phyloP scores from a whole-genome alignment of 2,888 invertebrate genomes.

The Argyra leucocephala region DNA sequence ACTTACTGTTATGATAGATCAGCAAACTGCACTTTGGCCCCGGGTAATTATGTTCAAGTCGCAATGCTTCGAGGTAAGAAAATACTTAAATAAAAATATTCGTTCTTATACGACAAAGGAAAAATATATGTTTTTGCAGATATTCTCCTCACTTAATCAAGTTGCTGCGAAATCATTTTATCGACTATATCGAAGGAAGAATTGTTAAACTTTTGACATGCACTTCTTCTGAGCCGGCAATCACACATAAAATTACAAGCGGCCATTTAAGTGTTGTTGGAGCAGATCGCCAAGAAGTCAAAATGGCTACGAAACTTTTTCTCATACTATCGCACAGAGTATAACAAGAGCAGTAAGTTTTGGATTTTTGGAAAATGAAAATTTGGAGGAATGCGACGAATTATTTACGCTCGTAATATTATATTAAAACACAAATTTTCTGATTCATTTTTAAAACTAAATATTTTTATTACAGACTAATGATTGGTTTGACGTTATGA shows the following conservation, averaged over 20 bases:
- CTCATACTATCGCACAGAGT: not conserved
- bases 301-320: constrained; percentile 5
- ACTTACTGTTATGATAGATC: too few relatives aligned
- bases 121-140: constrained; percentile 21
- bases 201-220: not conserved
- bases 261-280: not conserved
- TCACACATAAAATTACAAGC: constrained; percentile 2
- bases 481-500: constrained; percentile 23
- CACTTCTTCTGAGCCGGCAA: not conserved
- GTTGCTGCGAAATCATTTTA: constrained; percentile 18
- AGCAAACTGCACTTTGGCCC: too few relatives aligned
- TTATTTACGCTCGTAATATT: constrained; percentile 11
- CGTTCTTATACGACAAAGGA: constrained; percentile 15
- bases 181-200: constrained; percentile 13
- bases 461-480: constrained; percentile 20
- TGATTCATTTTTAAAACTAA: not conserved
- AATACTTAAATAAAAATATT: not conserved
- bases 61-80: not conserved
- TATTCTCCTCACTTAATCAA: constrained; percentile 21
- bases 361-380: not conserved
- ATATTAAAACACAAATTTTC: not conserved
- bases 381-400: constrained; percentile 4
- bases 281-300: not conserved
- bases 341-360: not conserved
- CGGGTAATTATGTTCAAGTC: not conserved